Percentiles rank a stretch among this genome's conserved stretches.
These are phyloP conservation scores for Xenopus petersii DNA, from an alignment of 2,797 vertebrate species.

Conservation along the genomic window DNA sequence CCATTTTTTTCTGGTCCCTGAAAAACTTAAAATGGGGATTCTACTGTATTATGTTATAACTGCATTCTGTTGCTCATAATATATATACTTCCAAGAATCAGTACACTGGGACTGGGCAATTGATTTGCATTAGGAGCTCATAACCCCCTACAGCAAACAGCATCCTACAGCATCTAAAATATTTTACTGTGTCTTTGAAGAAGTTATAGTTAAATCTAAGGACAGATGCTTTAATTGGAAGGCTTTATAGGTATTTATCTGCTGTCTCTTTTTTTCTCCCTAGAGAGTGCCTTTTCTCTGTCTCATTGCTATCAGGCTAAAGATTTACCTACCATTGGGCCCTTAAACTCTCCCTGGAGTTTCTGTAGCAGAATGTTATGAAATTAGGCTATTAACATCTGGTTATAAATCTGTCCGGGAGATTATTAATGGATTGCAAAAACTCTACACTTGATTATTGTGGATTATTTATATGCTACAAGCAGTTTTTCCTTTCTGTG, in stretches of 20 bases:
- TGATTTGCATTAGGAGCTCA: no score
- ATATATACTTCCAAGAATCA: no score
- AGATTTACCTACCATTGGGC: conserved; percentile 40
- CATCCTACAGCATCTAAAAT: no score
- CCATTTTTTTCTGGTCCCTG: no score
- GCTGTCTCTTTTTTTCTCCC: conserved; percentile 12
- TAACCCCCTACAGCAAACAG: no score
- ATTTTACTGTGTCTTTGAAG: no score
- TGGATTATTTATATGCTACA: conserved; percentile 37
- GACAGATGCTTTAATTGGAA: conserved; percentile 25
- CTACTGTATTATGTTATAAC: no score
- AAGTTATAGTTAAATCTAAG: conserved; percentile 15
- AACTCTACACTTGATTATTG: conserved; percentile 41
- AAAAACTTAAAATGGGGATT: no score
- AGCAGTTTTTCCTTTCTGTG: conserved; percentile 32
- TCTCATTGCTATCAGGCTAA: conserved; percentile 20
- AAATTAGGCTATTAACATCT: conserved; percentile 46
- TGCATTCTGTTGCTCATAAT: no score
- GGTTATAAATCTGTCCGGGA: conserved; percentile 43
- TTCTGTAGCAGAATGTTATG: conserved; percentile 41
- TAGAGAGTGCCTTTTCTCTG: conserved; percentile 20
- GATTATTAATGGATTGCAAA: conserved; percentile 37
- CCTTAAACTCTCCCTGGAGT: conserved; percentile 41
- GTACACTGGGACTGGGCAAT: no score
- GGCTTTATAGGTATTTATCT: conserved; percentile 23